Evolutionary conservation across 2,113 vertebrate genomes (phyloP), one percentile per base, ranked within the genome.

Genomic region (Herpetotheres cachinnans): DNA sequence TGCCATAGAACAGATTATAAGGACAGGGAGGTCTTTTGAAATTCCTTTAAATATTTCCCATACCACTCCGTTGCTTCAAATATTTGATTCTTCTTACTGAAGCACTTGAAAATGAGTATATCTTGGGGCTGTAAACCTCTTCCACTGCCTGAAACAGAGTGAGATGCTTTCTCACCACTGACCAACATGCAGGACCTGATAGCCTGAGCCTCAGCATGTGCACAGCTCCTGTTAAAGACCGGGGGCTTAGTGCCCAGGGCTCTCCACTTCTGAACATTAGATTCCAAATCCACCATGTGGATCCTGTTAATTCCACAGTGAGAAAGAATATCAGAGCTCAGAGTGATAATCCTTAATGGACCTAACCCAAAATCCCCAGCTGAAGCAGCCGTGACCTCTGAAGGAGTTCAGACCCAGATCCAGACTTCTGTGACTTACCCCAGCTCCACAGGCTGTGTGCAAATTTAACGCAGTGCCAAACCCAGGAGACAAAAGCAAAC

Each of bases 341-440:
- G 80, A 89, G 79, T 70, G 92, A 77, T 86, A 90, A 96, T 92
- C 87, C 12, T 4, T 88, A 92, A 87, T 52, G 67, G 87, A 52
- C 63, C 76, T 81, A 89, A 90, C 91, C 85, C 88, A 86, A 93
- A 93, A 94, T 89, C 90, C 88, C 63, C 36, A 85, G 86, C 38
- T 3, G 6, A 94, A 83, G 63, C 76, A 86, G 70, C 79, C 38
- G 2, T 69, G 91, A 92, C 89, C 87, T 93, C 86, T 94, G 88
- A 73, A 82, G 63, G 32, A 56, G 59, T 76, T 86, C 58, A 93
- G 79, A 73, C 32, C 24, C 55, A 54, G 16, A 61, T 46, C 34
- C 78, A 89, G 58, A 79, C 44, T 54, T 44, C 34, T 58, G 62
- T 74, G 65, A 38, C 22, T 34, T 84, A 44, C 10, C 42, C 58